Percentiles rank a stretch among this genome's conserved stretches.
These are phyloP conservation scores for Gallinago undulata DNA, from an alignment of 2,113 vertebrate species.

Conservation along the genomic window DNA sequence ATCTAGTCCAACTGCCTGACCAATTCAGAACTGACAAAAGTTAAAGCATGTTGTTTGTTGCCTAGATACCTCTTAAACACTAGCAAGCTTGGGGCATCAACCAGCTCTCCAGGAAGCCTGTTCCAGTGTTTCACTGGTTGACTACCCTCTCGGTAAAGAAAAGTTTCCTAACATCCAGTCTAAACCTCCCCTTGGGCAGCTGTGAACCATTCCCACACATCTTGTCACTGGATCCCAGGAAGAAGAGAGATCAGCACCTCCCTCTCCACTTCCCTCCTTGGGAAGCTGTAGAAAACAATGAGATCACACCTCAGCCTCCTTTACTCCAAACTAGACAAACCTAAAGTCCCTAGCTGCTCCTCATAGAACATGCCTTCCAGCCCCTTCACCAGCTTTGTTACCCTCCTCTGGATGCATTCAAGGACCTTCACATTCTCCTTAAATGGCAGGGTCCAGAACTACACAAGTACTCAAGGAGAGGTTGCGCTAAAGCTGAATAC, in stretches of 20 bases:
- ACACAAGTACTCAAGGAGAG: too few relatives aligned
- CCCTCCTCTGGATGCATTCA: too few relatives aligned
- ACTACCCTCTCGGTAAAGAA: neutral
- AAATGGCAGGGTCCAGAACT: too few relatives aligned
- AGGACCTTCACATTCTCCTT: too few relatives aligned
- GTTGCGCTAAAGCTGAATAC: too few relatives aligned
- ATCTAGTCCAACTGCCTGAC: neutral
- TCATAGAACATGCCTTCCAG: too few relatives aligned
- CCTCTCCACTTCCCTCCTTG: too few relatives aligned
- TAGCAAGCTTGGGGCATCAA: neutral
- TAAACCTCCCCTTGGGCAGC: neutral
- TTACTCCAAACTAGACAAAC: too few relatives aligned
- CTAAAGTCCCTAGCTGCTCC: too few relatives aligned
- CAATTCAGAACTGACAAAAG: neutral
- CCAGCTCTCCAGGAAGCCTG: neutral
- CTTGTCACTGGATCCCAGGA: neutral
- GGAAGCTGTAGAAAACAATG: too few relatives aligned
- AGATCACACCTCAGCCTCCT: too few relatives aligned
- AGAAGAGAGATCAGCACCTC: neutral
- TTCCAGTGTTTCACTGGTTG: neutral
- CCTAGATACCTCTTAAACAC: neutral
- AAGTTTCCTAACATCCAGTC: neutral
- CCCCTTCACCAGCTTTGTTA: too few relatives aligned
- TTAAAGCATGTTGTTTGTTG: neutral
- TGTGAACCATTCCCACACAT: neutral